Percentiles rank a stretch among this genome's conserved stretches.
Evolutionary conservation across 2,797 vertebrate species (phyloP).

Genomic region (Furcifer pardalis): DNA sequence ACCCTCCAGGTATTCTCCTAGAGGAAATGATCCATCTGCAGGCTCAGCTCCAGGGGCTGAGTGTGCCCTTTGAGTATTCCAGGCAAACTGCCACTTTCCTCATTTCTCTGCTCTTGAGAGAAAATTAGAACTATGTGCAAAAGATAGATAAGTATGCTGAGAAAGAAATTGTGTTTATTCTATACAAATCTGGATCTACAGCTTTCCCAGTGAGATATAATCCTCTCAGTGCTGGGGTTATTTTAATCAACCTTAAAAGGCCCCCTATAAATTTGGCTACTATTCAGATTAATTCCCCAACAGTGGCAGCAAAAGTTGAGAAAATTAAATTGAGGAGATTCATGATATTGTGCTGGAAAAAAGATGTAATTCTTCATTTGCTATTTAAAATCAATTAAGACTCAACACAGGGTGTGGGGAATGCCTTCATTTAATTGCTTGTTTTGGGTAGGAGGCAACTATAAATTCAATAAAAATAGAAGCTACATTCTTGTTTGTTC

Average conservation of each 20-base stretch:
- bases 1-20: not conserved
- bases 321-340: slow-evolving; percentile 14
- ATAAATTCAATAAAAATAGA: not conserved
- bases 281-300: slow-evolving; percentile 44
- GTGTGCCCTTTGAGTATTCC: slow-evolving; percentile 42
- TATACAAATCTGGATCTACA: slow-evolving; percentile 51
- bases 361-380: not conserved
- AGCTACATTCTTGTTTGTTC: not conserved
- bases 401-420: not conserved
- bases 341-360: slow-evolving; percentile 1
- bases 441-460: not conserved
- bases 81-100: slow-evolving; percentile 32
- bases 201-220: slow-evolving; percentile 51
- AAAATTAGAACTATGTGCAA: slow-evolving; percentile 52
- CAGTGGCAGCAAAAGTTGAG: not conserved
- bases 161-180: slow-evolving; percentile 54
- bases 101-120: slow-evolving; percentile 48
- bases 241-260: slow-evolving; percentile 61
- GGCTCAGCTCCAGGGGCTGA: slow-evolving; percentile 38
- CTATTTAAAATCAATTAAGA: slow-evolving; percentile 16
- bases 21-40: slow-evolving; percentile 16
- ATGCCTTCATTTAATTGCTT: not conserved
- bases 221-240: slow-evolving; percentile 49
- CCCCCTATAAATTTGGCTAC: slow-evolving; percentile 28
- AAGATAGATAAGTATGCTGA: slow-evolving; percentile 61